Evolutionary conservation across 2,113 vertebrate species (phyloP), one percentile per base, ranked within the genome.

Genomic region (Hippocampus mohnikei): DNA sequence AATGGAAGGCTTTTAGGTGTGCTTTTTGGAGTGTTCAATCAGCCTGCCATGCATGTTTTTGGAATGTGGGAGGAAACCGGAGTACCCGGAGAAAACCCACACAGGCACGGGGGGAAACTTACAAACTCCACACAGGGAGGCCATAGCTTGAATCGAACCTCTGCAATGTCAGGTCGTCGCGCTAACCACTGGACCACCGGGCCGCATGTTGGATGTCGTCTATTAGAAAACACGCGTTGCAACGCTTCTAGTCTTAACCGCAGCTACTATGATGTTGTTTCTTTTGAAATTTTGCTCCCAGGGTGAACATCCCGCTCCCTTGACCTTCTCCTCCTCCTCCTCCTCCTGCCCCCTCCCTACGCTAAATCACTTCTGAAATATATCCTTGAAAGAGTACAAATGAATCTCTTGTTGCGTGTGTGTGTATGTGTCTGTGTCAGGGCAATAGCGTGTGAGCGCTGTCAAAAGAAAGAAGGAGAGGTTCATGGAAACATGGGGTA

Each of bases 401-500:
- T 33, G 46, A 21, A 72, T 75, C 68, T 60, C 78, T 21, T 52
- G 18, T 52, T 52, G 5, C 18, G 25, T 5, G 10, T 4, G 55
- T 48, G 42, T 44, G 42, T 44, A 7, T n/a, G 70, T 76, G 20
- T 60, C 72, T 77, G 70, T 42, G 44, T 60, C 78, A 78, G 70
- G 18, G 66, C 77, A 81, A 64, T 66, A 75, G 61, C 6, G 61
- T 87, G 73, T 84, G 82, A 84, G 77, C 5, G 61, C 67, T 46
- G 74, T 42, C 37, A 46, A 46, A 63, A 25, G 70, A 71, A 84
- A 84, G 81, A 81, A 70, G 71, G 72, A 83, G 82, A 77, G 78
- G 80, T 76, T 86, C 72, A 73, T 58, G 81, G 81, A 84, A 80
- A 78, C 85, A 82, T 55, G 53, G 78, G 82, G 76, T 78, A 66